Evolutionary conservation across 2,888 invertebrate species (phyloP).

Genomic region (Margaritifera margaritifera): DNA sequence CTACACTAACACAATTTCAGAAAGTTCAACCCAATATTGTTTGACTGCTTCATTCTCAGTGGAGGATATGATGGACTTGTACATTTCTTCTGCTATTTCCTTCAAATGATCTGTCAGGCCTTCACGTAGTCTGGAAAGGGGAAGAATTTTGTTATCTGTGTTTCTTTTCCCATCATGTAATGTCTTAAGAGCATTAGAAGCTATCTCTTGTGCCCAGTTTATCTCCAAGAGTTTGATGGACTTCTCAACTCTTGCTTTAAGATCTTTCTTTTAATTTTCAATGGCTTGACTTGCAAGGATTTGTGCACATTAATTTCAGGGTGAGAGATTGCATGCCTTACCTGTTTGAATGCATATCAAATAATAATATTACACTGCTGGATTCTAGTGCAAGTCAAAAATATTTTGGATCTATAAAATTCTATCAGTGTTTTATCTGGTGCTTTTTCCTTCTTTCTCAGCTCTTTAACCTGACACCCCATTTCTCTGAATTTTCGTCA

Average conservation of each 20-base stretch:
- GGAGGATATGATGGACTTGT: too few relatives aligned
- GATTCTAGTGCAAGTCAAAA: not conserved
- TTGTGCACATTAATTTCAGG: not conserved
- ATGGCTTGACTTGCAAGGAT: slow-evolving; percentile 1
- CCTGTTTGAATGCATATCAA: not conserved
- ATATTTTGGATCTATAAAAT: not conserved
- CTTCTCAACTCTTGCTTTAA: not conserved
- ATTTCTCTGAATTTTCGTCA: slow-evolving; percentile 2
- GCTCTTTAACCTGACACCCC: not conserved
- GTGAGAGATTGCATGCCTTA: slow-evolving; percentile 2
- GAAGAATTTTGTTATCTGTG: not conserved
- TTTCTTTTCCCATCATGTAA: slow-evolving; percentile 1
- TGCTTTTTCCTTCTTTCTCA: not conserved
- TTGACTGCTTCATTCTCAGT: too few relatives aligned
- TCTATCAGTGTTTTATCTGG: not conserved
- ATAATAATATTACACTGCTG: not conserved
- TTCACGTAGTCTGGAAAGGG: not conserved
- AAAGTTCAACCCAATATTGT: too few relatives aligned
- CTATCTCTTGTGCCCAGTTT: not conserved
- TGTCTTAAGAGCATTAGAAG: not conserved
- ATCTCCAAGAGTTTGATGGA: slow-evolving; percentile 1
- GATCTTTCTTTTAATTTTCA: slow-evolving; percentile 1
- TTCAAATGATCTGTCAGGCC: too few relatives aligned
- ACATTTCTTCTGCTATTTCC: too few relatives aligned
- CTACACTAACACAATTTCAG: too few relatives aligned